Base-by-base conservation (phyloP, 2,888 invertebrate genomes). In the Aphrophora alni region DNA sequence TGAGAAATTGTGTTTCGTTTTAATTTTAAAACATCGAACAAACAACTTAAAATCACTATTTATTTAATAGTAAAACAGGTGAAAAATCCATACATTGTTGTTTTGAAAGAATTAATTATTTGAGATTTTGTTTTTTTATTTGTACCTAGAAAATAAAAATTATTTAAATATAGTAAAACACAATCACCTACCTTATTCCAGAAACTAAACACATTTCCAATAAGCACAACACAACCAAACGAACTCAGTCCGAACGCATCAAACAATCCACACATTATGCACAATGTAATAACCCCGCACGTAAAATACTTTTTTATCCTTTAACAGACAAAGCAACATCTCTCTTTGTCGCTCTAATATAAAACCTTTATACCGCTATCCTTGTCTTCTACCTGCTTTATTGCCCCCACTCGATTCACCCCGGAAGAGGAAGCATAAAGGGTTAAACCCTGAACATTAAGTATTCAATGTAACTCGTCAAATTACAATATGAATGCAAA, bases 401-500 rank as follows among this genome's bases (percentile, higher is more conserved):
- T 59, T 73, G 27, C 78, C 78, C 78, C 69, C 73, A 27, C 72
- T 73, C 78, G 59, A 71, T 59, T 72, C 74, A 79, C 44, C 78
- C 78, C 78, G 78, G 78, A 79, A 79, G 78, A 38, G 38, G 59
- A 59, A 59, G 59, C 14, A 59, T 44, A 79, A 74, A 73, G 78
- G 74, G 75, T 75, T 75, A 59, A 59, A 25, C 73, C 44, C 26
- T 59, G 38, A 69, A 74, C 78, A 79, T 79, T 79, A 79, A 59
- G 78, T 79, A 79, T 79, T 79, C 78, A 79, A 68, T 74, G 59
- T 74, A 69, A 79, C 74, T 79, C 74, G 78, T 73, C 74, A 79
- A 73, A 79, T 79, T 79, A 79, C 4, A 79, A 79, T 79, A 79
- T 79, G 33, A 79, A 79, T 68, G 78, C 73, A 59, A n/a, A 78